Base-by-base conservation (phyloP, 1,140 invertebrate species). In the Sesamia nonagrioides region DNA sequence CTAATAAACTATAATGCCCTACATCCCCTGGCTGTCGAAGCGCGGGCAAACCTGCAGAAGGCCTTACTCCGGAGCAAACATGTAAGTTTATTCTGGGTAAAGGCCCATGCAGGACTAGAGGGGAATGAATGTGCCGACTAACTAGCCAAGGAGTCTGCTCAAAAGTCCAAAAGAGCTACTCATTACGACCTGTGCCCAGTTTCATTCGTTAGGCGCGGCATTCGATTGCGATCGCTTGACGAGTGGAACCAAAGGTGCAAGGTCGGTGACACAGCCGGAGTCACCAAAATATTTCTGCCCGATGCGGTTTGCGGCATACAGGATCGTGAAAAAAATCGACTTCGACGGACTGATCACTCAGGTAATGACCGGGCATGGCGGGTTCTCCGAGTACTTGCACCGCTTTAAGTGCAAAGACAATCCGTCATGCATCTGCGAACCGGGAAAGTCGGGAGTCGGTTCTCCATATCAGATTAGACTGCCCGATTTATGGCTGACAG, bases 91-190 rank as follows among this genome's bases (percentile, higher is more conserved):
- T n/a, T n/a, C n/a, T n/a, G n/a, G n/a, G n/a, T n/a, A n/a, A n/a
- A n/a, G n/a, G n/a, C n/a, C n/a, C n/a, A n/a, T n/a, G n/a, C n/a
- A n/a, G n/a, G 78, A 15, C 35, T 78, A 13, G 58, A 27, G 11
- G 83, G 81, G 17, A 84, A 85, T 42, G 80, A 85, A 21, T 50
- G 69, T 6, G 84, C 84, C 2, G 84, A 84, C 27, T 1, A 72
- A 13, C 58, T 84, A 2, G 82, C 82, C 0, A 84, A 79, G 35
- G 52, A 76, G 21, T 79, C 82, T 5, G 75, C 78, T 0, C 40
- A 72, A 15, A 42, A 66, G 33, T n/a, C n/a, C n/a, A 37, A 37
- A 54, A 60, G 58, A n/a, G 75, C 40, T n/a, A n/a, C n/a, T n/a
- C n/a, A n/a, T n/a, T n/a, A n/a, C n/a, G n/a, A n/a, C n/a, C n/a